phyloP scores from a whole-genome alignment of 2,888 invertebrate species.

The Syrphus vitripennis region DNA sequence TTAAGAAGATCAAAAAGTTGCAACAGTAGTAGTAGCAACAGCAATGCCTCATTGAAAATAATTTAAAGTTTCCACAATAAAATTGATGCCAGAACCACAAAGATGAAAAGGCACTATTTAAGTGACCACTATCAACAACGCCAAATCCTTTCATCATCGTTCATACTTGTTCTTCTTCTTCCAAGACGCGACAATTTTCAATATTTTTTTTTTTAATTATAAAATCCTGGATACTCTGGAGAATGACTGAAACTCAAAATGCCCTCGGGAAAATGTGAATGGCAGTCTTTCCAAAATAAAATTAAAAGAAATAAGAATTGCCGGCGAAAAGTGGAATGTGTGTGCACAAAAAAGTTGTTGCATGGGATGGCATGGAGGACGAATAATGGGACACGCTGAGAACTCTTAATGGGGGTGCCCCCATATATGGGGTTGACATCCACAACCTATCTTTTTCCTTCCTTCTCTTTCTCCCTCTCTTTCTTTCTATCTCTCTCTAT shows the following conservation, averaged over 20 bases:
- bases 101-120: not conserved
- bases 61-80: not conserved
- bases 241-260: not conserved
- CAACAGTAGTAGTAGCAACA: too few species aligned
- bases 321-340: conserved; percentile 44
- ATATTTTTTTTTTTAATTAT: conserved; percentile 22
- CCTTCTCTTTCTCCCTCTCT: not conserved
- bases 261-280: conserved; percentile 28
- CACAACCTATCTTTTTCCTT: conserved; percentile 21
- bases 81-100: not conserved
- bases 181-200: not conserved
- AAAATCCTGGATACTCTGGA: not conserved
- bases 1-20: too few species aligned
- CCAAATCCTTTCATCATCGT: too few species aligned
- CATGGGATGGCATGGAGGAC: not conserved
- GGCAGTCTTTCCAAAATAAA: not conserved
- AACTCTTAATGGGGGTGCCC: conserved; percentile 27
- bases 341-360: conserved; percentile 31
- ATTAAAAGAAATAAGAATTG: conserved; percentile 8
- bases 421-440: conserved; percentile 59
- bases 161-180: not conserved
- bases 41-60: too few species aligned
- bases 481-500: not conserved
- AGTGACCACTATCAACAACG: not conserved
- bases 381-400: conserved; percentile 34